Percentiles rank a stretch among this genome's conserved stretches.
phyloP scores from a whole-genome alignment of 2,113 vertebrate genomes.

The Columbina picui region DNA sequence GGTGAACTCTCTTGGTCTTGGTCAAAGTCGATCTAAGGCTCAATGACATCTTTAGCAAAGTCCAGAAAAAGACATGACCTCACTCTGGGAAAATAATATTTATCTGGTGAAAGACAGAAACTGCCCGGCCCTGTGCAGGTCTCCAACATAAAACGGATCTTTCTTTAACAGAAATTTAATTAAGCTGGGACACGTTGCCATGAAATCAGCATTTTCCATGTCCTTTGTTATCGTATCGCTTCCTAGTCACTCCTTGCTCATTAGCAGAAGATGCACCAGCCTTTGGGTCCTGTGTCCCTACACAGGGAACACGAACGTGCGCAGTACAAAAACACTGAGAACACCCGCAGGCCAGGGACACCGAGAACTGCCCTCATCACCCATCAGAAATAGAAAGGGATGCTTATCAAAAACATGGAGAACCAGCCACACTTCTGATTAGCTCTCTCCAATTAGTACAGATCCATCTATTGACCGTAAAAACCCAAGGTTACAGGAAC shows the following conservation, averaged over 20 bases:
- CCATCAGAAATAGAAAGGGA: neutral
- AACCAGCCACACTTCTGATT: neutral
- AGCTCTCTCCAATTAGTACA: neutral
- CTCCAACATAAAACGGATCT: neutral
- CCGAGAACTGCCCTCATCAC: neutral
- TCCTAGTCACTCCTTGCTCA: neutral
- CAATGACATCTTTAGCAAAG: neutral
- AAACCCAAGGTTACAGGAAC: neutral
- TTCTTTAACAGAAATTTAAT: neutral
- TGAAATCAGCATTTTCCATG: neutral
- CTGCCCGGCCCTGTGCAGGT: neutral
- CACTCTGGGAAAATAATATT: neutral
- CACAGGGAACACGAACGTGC: neutral
- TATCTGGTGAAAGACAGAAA: slow-evolving; percentile 5
- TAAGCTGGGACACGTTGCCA: neutral
- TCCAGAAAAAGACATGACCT: slow-evolving; percentile 20
- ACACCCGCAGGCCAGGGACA: neutral
- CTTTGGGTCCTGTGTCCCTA: neutral
- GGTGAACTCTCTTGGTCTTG: neutral
- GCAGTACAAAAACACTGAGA: neutral
- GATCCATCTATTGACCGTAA: neutral
- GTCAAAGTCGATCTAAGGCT: neutral
- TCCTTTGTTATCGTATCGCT: neutral
- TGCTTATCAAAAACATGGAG: neutral
- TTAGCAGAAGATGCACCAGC: neutral